Evolutionary conservation across 2,113 vertebrate genomes (phyloP), one percentile per base, ranked within the genome.

Genomic region (Panthera tigris): DNA sequence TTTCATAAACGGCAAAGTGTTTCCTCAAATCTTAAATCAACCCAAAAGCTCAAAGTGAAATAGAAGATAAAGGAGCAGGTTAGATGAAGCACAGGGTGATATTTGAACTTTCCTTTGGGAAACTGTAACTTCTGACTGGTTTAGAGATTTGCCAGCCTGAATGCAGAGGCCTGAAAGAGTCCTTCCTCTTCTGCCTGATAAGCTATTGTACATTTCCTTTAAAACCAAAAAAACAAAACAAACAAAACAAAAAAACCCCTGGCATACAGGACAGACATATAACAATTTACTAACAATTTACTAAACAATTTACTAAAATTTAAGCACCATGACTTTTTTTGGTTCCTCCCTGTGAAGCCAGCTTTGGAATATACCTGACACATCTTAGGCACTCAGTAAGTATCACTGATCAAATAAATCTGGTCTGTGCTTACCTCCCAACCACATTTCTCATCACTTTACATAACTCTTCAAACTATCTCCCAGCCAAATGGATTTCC

Each of bases 1-100:
- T 96, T 94, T 91, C 78, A 89, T 66, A 82, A 93, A 85, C 23
- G 93, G 88, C 14, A 84, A 92, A 82, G 45, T 89, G 11, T 95
- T 97, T 97, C 84, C 83, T 68, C 87, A 91, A 81, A 41, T 23
- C 52, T 71, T 89, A 90, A 84, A 69, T 74, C 65, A 86, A 89
- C 52, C 21, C 48, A 11, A 96, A 93, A 81, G 74, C 39, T 89
- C 73, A 79, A 96, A 55, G 68, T 92, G 50, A 97, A 94, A 68
- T 29, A 93, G 86, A 91, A 91, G 45, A 92, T 87, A 96, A 96
- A 86, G 27, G 4, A 94, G 76, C 11, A 93, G 25, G 41, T 25
- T 82, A 89, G 29, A 36, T 76, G 63, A 92, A 23, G 29, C 25
- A 31, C 3, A 89, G 21, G 50, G 23, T 80, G 63, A 61, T 52